Evolutionary conservation across 2,113 vertebrate genomes (phyloP).

Genomic region (Vulpes lagopus): DNA sequence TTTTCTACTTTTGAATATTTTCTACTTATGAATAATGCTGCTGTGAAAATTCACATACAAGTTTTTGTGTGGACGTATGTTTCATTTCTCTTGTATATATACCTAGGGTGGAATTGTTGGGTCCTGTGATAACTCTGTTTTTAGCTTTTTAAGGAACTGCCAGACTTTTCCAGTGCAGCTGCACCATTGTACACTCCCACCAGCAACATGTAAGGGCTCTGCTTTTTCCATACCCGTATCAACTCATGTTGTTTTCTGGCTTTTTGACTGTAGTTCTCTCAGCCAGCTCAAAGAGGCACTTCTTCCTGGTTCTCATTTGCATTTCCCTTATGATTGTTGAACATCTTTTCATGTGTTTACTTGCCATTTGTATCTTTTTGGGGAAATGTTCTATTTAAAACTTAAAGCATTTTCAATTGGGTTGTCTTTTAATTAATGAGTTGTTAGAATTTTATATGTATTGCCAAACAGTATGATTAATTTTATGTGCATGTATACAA

Average conservation of each 20-base stretch:
- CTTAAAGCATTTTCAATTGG: background rate
- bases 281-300: background rate
- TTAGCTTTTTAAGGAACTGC: background rate
- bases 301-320: background rate
- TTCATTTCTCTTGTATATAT: background rate
- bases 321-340: background rate
- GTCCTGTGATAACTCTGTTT: background rate
- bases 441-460: background rate
- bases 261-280: background rate
- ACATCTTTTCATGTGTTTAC: background rate
- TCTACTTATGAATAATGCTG: background rate
- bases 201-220: background rate
- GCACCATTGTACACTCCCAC: background rate
- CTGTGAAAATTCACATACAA: background rate
- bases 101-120: background rate
- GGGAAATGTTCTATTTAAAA: background rate
- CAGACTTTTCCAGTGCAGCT: background rate
- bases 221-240: background rate
- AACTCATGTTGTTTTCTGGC: background rate
- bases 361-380: background rate
- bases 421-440: background rate
- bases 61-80: background rate
- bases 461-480: background rate
- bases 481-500: too few relatives aligned
- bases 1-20: background rate